Conservation (phyloP, 2,797 vertebrate species). For the Silurus lanzhouensis region DNA sequence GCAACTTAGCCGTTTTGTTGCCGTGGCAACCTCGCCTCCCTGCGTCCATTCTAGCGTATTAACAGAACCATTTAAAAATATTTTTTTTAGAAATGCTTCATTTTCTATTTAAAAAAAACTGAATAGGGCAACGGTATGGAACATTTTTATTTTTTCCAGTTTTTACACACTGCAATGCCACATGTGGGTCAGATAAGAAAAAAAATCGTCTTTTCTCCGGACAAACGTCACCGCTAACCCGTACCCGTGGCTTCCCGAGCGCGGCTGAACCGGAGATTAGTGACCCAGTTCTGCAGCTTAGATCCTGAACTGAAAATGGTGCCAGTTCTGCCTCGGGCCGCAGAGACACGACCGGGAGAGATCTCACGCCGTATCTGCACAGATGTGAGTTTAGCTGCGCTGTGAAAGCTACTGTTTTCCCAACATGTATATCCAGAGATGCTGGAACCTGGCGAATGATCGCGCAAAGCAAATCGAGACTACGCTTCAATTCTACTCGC, state of each 20-base stretch:
- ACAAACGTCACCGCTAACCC: background rate
- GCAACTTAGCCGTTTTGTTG: slow-evolving; percentile 1
- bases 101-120: too few relatives aligned
- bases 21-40: slow-evolving; percentile 19
- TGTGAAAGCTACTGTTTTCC: background rate
- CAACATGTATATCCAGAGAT: background rate
- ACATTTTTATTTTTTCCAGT: too few relatives aligned
- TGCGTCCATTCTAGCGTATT: background rate
- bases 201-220: background rate
- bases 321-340: too few relatives aligned
- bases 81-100: too few relatives aligned
- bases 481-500: background rate
- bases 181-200: background rate
- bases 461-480: background rate
- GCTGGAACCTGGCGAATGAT: background rate
- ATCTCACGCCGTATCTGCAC: background rate
- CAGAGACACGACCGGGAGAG: background rate
- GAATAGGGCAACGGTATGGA: too few relatives aligned
- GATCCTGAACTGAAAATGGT: background rate
- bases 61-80: background rate
- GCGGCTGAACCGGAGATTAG: background rate
- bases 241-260: background rate
- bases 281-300: background rate
- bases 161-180: background rate
- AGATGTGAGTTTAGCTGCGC: background rate